Percentiles rank a stretch among this genome's conserved stretches.
phyloP scores from a whole-genome alignment of 2,888 invertebrate species.

The Catocala fraxini region DNA sequence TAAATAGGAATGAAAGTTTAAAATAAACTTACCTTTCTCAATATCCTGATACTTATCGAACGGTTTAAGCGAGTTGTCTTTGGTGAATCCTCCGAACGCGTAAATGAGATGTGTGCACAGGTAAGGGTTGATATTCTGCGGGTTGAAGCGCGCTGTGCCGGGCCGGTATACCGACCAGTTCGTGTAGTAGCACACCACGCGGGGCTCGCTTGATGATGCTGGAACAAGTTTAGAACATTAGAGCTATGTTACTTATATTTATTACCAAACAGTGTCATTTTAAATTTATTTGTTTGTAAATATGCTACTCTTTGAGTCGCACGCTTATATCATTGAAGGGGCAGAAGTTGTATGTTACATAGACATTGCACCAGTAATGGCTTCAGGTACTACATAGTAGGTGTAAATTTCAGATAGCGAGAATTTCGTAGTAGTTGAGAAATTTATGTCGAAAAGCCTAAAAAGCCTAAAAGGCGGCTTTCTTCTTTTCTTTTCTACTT shows the following conservation, averaged over 20 bases:
- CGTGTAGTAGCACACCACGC: constrained; percentile 97
- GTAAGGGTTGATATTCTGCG: constrained; percentile 98
- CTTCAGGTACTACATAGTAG: too few species aligned
- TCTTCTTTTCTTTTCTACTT: too few species aligned
- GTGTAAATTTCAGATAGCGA: too few species aligned
- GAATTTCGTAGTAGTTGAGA: too few species aligned
- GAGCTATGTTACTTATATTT: background rate
- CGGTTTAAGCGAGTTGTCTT: constrained; percentile 96
- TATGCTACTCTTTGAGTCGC: too few species aligned
- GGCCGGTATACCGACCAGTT: constrained; percentile 98
- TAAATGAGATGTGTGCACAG: constrained; percentile 97
- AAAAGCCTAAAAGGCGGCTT: too few species aligned
- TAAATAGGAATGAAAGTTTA: background rate
- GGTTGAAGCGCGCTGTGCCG: constrained; percentile 96
- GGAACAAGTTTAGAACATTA: constrained; percentile 33
- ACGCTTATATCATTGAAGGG: too few species aligned
- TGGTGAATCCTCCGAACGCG: constrained; percentile 97
- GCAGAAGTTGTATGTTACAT: too few species aligned
- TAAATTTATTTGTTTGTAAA: too few species aligned
- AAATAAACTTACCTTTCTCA: constrained; percentile 92
- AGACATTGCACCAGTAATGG: too few species aligned
- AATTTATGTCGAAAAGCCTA: too few species aligned
- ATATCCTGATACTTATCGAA: constrained; percentile 98
- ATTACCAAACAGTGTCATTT: too few species aligned
- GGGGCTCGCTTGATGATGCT: constrained; percentile 87